These are phyloP conservation scores for Anoplopoma fimbria DNA, from an alignment of 2,113 vertebrate species.

Conservation along the genomic window DNA sequence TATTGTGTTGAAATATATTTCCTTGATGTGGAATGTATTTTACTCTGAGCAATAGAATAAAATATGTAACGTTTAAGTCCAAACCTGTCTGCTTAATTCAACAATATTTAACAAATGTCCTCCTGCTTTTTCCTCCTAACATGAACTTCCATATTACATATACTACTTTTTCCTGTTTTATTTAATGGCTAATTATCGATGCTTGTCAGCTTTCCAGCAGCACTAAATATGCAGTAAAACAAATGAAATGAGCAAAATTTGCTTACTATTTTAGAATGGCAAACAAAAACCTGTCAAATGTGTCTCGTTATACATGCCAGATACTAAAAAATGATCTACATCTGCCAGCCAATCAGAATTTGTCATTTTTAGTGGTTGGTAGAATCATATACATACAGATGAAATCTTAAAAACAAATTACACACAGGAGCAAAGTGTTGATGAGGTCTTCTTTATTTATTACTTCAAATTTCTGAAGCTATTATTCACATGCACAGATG, in stretches of 20 bases:
- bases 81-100: conserved; percentile 10
- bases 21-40: conserved; percentile 70
- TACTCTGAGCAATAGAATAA: conserved; percentile 78
- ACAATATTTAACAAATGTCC: not conserved
- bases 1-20: conserved; percentile 71
- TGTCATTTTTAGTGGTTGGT: not conserved
- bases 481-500: not conserved
- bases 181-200: too few species aligned
- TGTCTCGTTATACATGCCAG: not conserved
- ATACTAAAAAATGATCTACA: not conserved
- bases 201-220: too few species aligned
- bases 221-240: too few species aligned
- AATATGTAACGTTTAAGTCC: conserved; percentile 52
- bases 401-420: not conserved
- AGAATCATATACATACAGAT: not conserved
- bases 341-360: not conserved
- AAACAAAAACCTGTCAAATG: too few species aligned
- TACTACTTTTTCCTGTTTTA: too few species aligned
- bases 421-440: not conserved
- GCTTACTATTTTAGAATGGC: too few species aligned
- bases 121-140: too few species aligned
- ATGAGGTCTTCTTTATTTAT: conserved; percentile 42
- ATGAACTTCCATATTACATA: too few species aligned
- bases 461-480: too few species aligned
- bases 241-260: too few species aligned